Evolutionary conservation across 2,113 vertebrate genomes (phyloP).

Genomic region (Eidolon helvum): DNA sequence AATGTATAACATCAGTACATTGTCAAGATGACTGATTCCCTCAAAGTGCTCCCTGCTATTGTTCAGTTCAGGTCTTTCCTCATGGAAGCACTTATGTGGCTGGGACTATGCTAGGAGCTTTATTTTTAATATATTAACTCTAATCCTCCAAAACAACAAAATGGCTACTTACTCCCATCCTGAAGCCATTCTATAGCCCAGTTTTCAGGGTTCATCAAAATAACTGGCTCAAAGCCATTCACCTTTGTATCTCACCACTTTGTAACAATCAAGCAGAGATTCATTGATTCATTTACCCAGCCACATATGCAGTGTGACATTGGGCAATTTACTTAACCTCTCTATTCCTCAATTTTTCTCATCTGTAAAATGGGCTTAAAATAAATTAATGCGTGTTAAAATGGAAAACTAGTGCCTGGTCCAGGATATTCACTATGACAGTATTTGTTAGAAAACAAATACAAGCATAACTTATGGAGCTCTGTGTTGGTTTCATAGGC

Average conservation of each 20-base stretch:
- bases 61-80: neutral
- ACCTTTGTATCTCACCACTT: neutral
- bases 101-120: neutral
- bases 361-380: slow-evolving; percentile 10
- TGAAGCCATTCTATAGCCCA: neutral
- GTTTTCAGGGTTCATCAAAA: slow-evolving; percentile 26
- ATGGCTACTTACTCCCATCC: neutral
- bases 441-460: slow-evolving; percentile 41
- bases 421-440: neutral
- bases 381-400: neutral
- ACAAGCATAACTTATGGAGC: neutral
- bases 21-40: neutral
- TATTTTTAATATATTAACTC: slow-evolving; percentile 37
- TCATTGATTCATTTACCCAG: neutral
- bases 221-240: neutral
- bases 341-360: neutral
- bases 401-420: neutral
- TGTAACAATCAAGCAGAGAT: neutral
- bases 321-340: slow-evolving; percentile 1
- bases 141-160: slow-evolving; percentile 26
- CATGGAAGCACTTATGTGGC: neutral
- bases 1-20: neutral
- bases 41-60: neutral
- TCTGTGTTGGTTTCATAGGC: slow-evolving; percentile 7
- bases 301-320: neutral